phyloP scores from a whole-genome alignment of 2,797 vertebrate species.

The Mus minutoides region DNA sequence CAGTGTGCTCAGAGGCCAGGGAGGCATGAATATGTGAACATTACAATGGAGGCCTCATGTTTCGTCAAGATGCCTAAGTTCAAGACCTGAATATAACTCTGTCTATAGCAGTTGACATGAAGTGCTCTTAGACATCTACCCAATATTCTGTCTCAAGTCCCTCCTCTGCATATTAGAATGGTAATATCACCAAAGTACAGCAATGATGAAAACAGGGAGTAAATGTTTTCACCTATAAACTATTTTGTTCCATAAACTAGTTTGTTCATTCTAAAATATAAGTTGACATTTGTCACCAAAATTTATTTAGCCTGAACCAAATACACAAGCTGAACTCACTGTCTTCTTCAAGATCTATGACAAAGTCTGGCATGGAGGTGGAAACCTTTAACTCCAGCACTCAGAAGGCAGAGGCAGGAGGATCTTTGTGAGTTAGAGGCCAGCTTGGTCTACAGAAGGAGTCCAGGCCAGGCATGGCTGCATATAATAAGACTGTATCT shows the following conservation, averaged over 20 bases:
- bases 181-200: background rate
- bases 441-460: background rate
- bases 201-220: background rate
- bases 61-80: background rate
- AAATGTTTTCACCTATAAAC: background rate
- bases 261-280: conserved; percentile 30
- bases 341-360: conserved; percentile 26
- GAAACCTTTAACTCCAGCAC: background rate
- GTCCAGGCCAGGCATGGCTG: background rate
- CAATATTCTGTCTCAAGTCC: background rate
- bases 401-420: background rate
- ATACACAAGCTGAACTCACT: background rate
- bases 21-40: background rate
- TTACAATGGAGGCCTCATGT: background rate
- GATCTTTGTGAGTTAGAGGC: background rate
- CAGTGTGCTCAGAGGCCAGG: background rate
- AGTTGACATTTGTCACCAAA: conserved; percentile 29
- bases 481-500: background rate
- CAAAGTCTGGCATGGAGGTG: background rate
- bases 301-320: conserved; percentile 46
- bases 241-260: conserved; percentile 22
- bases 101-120: background rate
- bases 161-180: conserved; percentile 33
- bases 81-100: background rate
- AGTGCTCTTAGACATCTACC: background rate